A percentile compares a stretch with the other conserved stretches of the same genome.
Conservation (phyloP, 1,140 invertebrate genomes). For the Diuraphis noxia region DNA sequence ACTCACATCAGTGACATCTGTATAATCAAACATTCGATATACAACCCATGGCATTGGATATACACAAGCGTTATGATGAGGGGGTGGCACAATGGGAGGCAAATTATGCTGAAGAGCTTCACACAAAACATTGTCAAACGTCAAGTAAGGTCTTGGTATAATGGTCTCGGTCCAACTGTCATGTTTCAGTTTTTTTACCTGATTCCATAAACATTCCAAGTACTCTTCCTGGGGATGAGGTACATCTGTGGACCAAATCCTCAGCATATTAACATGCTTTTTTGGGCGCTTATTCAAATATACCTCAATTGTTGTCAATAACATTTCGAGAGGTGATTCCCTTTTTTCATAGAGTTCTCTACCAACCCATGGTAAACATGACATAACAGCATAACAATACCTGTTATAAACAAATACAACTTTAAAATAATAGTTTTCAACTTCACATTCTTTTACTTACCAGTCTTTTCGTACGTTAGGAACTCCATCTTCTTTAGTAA, state of each 20-base stretch:
- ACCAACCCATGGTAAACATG: conserved; percentile 93
- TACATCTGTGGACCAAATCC: conserved; percentile 89
- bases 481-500: conserved; percentile 89
- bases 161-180: conserved; percentile 98
- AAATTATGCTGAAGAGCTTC: conserved; percentile 95
- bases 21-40: conserved; percentile 97
- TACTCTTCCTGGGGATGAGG: conserved; percentile 99
- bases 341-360: conserved; percentile 96
- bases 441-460: conserved; percentile 68
- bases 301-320: conserved; percentile 90
- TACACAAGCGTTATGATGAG: conserved; percentile 83
- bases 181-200: conserved; percentile 86
- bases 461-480: conserved; percentile 90
- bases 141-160: conserved; percentile 90
- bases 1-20: conserved; percentile 89
- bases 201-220: conserved; percentile 95
- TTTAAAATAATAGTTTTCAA: not conserved
- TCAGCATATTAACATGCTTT: conserved; percentile 85
- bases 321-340: conserved; percentile 87
- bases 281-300: conserved; percentile 93
- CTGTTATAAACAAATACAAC: conserved; percentile 13
- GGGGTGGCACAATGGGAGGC: conserved; percentile 83
- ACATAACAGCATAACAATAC: conserved; percentile 80
- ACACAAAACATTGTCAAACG: conserved; percentile 92
- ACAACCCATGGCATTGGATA: conserved; percentile 91